phyloP scores from a whole-genome alignment of 2,113 vertebrate species.

The Hippocampus abdominalis region DNA sequence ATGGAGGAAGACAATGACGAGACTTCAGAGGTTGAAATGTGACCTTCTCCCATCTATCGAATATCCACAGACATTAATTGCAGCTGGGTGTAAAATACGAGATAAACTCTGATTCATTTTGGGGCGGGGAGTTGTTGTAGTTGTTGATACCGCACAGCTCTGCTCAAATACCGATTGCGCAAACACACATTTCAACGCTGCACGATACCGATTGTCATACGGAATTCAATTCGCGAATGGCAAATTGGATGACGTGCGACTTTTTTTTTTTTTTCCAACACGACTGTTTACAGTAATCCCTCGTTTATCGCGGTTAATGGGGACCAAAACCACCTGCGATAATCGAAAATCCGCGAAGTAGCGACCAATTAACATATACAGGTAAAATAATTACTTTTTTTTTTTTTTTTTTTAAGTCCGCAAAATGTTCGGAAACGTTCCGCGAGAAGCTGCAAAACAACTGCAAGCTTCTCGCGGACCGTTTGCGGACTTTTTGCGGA shows the following conservation, averaged over 20 bases:
- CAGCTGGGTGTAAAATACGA: conserved; percentile 34
- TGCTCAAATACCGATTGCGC: conserved; percentile 7
- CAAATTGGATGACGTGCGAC: neutral
- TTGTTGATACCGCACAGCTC: conserved; percentile 5
- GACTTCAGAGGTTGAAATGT: conserved; percentile 24
- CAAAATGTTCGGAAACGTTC: too few relatives aligned
- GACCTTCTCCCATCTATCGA: conserved; percentile 21
- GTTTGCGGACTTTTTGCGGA: too few relatives aligned
- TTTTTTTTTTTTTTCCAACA: neutral
- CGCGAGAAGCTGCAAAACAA: too few relatives aligned
- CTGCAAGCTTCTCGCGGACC: too few relatives aligned
- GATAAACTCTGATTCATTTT: conserved; percentile 26
- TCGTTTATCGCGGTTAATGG: too few relatives aligned
- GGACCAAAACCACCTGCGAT: too few relatives aligned
- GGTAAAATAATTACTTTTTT: too few relatives aligned
- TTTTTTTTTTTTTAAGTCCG: too few relatives aligned
- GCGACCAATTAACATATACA: too few relatives aligned
- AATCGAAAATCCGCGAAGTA: too few relatives aligned
- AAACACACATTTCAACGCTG: neutral
- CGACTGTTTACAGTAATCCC: too few relatives aligned
- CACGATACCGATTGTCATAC: neutral
- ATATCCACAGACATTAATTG: conserved; percentile 33
- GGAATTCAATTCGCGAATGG: neutral
- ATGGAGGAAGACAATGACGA: neutral
- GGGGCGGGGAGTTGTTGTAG: conserved; percentile 1